phyloP scores from a whole-genome alignment of 2,888 invertebrate species.

The Leucophenga maculata region DNA sequence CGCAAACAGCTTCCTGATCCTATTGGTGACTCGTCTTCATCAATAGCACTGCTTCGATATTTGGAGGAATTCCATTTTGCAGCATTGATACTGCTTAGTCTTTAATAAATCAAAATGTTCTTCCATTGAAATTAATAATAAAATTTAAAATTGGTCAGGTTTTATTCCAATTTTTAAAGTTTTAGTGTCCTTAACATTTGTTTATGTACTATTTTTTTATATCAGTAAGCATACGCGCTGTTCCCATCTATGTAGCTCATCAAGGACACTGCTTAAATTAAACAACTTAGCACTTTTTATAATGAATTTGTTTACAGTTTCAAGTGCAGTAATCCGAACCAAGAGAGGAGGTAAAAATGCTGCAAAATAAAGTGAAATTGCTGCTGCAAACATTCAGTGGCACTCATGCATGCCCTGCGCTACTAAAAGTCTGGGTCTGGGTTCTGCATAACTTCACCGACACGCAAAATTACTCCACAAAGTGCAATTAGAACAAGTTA shows the following conservation, averaged over 20 bases:
- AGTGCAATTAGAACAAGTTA: conserved; percentile 57
- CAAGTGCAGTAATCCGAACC: conserved; percentile 1
- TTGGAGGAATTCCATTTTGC: no score
- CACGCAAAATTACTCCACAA: conserved; percentile 56
- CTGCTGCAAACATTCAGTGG: conserved; percentile 19
- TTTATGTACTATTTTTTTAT: no score
- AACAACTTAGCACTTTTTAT: conserved; percentile 1
- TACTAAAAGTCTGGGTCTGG: conserved; percentile 39
- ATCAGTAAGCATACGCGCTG: no score
- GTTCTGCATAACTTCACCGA: conserved; percentile 49
- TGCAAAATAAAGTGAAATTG: not conserved
- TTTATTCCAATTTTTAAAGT: no score
- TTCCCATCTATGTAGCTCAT: not conserved
- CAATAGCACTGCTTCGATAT: no score
- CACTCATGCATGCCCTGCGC: not conserved
- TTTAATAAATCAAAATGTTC: no score
- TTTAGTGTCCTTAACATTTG: no score
- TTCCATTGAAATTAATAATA: no score
- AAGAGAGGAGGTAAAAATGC: not conserved
- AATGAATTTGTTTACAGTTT: conserved; percentile 18
- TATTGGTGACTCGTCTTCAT: no score
- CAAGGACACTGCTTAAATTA: not conserved
- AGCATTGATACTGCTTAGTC: no score
- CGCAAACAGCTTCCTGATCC: no score
- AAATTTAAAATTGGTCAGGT: no score